Conservation (phyloP, 2,797 vertebrate genomes). For the Pagetopsis macropterus region DNA sequence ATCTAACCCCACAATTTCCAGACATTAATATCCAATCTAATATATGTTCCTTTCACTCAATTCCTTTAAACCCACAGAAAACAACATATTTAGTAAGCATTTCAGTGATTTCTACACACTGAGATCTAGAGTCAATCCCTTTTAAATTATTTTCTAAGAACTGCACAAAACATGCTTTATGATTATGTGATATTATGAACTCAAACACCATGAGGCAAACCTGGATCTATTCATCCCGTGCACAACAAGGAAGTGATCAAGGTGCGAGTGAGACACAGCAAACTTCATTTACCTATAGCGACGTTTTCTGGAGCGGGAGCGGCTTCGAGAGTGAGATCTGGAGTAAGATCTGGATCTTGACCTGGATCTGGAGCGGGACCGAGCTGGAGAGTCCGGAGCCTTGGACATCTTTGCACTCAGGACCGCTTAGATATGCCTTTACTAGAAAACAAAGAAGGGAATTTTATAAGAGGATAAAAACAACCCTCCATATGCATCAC, state of each 20-base stretch:
- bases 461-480: not conserved
- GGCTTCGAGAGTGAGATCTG: constrained; percentile 92
- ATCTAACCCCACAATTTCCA: too few species aligned
- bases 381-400: constrained; percentile 91
- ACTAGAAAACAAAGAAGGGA: constrained; percentile 19
- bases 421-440: constrained; percentile 8
- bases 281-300: constrained; percentile 88
- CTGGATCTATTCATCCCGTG: too few species aligned
- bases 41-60: too few species aligned
- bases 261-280: not conserved
- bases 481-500: not conserved
- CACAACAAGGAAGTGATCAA: not conserved
- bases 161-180: too few species aligned
- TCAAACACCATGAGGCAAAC: too few species aligned
- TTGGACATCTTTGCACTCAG: constrained; percentile 90
- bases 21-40: too few species aligned
- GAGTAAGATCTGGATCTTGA: constrained; percentile 93
- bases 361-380: constrained; percentile 90
- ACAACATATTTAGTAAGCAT: too few species aligned
- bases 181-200: too few species aligned
- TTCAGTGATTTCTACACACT: too few species aligned
- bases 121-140: too few species aligned
- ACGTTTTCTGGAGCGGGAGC: constrained; percentile 93
- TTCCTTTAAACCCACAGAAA: too few species aligned
- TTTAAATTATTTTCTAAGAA: too few species aligned